Evolutionary conservation across 2,113 vertebrate species (phyloP).

Genomic region (Macrotus californicus): DNA sequence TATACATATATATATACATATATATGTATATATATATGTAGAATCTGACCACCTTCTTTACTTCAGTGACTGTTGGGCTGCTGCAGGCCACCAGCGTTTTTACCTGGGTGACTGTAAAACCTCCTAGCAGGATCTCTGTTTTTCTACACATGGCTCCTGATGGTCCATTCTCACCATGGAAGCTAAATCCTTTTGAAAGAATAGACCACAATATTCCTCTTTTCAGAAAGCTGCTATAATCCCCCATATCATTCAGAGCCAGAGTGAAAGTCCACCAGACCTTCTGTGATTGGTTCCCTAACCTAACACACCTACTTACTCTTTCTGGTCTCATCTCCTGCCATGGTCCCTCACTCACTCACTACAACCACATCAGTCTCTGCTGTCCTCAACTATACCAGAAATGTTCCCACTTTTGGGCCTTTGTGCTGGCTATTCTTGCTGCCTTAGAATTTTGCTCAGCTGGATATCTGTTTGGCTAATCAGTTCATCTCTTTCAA

Average conservation of each 20-base stretch:
- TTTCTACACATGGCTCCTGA: background rate
- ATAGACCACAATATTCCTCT: background rate
- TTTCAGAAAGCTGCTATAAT: background rate
- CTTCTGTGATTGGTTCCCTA: background rate
- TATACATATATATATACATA: too few relatives aligned
- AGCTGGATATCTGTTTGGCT: background rate
- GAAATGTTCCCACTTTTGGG: background rate
- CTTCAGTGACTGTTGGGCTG: background rate
- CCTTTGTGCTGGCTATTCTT: background rate
- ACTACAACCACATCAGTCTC: background rate
- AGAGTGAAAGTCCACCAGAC: background rate
- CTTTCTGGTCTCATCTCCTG: background rate
- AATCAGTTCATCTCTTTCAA: background rate
- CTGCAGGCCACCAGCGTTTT: background rate
- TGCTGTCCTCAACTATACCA: background rate
- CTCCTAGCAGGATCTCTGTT: background rate
- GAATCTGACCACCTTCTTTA: background rate
- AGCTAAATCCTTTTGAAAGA: background rate
- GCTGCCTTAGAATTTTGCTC: background rate
- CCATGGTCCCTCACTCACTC: rapidly evolving
- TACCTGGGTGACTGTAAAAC: background rate
- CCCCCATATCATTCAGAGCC: background rate
- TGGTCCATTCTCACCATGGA: background rate
- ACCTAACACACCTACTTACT: background rate
- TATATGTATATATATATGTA: background rate